Conservation (phyloP, 2,797 vertebrate genomes). For the Liparis tanakae region DNA sequence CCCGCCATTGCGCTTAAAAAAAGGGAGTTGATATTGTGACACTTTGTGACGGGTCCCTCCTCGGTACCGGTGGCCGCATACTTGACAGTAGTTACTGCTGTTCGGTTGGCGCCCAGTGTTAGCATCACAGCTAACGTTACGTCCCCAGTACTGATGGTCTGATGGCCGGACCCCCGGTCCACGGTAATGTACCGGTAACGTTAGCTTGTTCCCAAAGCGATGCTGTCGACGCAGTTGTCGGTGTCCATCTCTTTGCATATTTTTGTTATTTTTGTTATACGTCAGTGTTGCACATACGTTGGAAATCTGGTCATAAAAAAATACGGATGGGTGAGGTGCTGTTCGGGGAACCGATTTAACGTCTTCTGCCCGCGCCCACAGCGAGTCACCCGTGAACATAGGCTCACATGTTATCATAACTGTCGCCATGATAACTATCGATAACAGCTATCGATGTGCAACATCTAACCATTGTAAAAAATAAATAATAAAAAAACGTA, state of each 20-base stretch:
- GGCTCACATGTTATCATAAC: background rate
- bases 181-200: fast-evolving
- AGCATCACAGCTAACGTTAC: constrained; percentile 61
- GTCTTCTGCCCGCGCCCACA: background rate
- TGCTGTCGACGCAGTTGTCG: background rate
- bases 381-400: too few relatives aligned
- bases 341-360: background rate
- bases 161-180: background rate
- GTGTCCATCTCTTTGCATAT: background rate
- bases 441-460: background rate
- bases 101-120: constrained; percentile 31
- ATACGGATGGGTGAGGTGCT: background rate
- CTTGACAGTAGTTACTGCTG: background rate
- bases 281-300: background rate
- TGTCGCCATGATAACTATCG: background rate
- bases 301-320: background rate
- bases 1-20: background rate
- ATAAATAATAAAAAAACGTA: background rate
- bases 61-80: constrained; percentile 20
- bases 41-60: background rate
- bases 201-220: background rate
- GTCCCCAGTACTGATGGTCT: too few relatives aligned
- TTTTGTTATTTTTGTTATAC: fast-evolving
- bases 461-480: background rate
- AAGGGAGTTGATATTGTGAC: background rate